Base-by-base conservation (phyloP, 2,797 vertebrate species). In the Orientallactaga sibirica region DNA sequence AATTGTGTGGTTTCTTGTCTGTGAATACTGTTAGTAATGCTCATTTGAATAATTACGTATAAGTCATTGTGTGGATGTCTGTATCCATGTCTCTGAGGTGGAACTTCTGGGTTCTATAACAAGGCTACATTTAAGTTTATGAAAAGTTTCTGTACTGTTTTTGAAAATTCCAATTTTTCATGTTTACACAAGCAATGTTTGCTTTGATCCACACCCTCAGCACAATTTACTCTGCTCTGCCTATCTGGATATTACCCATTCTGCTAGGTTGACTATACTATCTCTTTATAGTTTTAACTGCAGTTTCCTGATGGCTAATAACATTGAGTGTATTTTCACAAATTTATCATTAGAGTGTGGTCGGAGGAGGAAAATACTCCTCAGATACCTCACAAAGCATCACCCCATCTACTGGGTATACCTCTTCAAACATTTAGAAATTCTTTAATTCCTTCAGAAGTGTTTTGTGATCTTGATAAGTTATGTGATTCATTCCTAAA, bases 361-460 rank as follows among this genome's bases (percentile, higher is more conserved):
- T 76, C 55, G 41, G 29, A 58, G 41, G 20, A 61, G 18, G 41
- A 43, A 41, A 71, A 61, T 48, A 7, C 2, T 18, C 67, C 66
- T 88, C 66, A 1, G n/a, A 0, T 6, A 19, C 25, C 64, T 43
- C 33, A 61, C 48, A 29, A 48, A 58, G 33, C 27, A 1, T 74
- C 16, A 15, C 37, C 24, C 67, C 20, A 41, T 20, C 43, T 48
- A 73, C 16, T 43, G 33, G 66, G 7, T 33, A 2, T 25, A 55
- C 25, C 14, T 80, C 11, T 92, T 37, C 1, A 2, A n/a, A 9
- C n/a, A 64, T 41, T 25, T 48, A 55, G 5, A 12, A 2, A 64
- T 48, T 41, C 83, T 93, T 77, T 24, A 76, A 55, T 77, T 86
- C 25, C 41, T 83, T 76, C 29, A 37, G 15, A 86, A 70, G 29